These are phyloP conservation scores for Synanthedon myopaeformis DNA, from an alignment of 2,888 invertebrate species.

Conservation along the genomic window DNA sequence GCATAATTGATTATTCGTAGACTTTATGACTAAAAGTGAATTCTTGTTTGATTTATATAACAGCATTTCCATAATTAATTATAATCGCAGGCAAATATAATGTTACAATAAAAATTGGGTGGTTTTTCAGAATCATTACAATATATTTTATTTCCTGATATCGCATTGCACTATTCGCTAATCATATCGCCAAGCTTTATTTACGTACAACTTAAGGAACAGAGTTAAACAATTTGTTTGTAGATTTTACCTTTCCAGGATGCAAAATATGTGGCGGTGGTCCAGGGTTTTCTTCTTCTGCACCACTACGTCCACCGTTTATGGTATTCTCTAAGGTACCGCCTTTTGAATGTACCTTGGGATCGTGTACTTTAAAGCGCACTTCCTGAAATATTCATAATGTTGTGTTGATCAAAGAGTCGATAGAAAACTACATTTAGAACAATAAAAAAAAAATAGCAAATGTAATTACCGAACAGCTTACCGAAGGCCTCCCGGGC, in stretches of 20 bases:
- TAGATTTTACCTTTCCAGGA: constrained; percentile 78
- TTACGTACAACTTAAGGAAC: too few species aligned
- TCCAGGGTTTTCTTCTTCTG: constrained; percentile 74
- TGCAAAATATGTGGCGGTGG: constrained; percentile 83
- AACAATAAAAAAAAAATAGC: constrained; percentile 5
- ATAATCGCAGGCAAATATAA: too few species aligned
- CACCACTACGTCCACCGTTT: constrained; percentile 80
- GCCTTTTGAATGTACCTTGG: constrained; percentile 93
- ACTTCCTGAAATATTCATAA: constrained; percentile 78
- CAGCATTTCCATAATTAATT: too few species aligned
- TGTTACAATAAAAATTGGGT: too few species aligned
- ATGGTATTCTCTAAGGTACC: constrained; percentile 92
- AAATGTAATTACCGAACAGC: constrained; percentile 34
- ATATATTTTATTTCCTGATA: too few species aligned
- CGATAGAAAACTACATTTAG: background rate
- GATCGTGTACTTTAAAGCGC: constrained; percentile 94
- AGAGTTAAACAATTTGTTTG: background rate
- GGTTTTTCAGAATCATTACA: too few species aligned
- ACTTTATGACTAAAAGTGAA: too few species aligned
- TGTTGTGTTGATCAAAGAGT: background rate
- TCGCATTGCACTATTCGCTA: too few species aligned
- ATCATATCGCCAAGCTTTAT: background rate
- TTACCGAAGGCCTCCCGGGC: constrained; percentile 64
- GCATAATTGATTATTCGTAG: too few species aligned
- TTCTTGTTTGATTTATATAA: too few species aligned